Base-by-base conservation (phyloP, 2,113 vertebrate genomes). In the Peromyscus maniculatus region DNA sequence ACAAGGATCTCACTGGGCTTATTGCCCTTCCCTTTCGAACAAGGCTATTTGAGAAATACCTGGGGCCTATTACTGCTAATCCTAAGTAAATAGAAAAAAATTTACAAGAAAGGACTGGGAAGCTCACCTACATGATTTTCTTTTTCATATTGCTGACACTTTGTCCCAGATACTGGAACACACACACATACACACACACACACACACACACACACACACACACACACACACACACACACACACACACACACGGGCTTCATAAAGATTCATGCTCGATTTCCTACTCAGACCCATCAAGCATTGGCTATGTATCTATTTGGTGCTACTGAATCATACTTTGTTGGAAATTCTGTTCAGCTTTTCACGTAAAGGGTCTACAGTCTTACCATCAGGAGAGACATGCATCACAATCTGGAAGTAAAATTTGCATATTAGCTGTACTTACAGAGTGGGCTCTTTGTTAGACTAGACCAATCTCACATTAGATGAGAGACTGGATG, bases 11-110 rank as follows among this genome's bases (percentile, higher is more conserved):
- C 69, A 28, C 15, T 57, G 36, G 49, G 21, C 43, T 91, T 77
- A 15, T 12, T 12, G n/a, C 36, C 49, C 43, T 57, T 69, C 78
- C 77, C 87, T 75, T 52, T 80, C 43, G 7, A 33, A 33, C 22
- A 62, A 78, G 80, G 16, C 71, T 46, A 91, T 59, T 84, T 94
- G 57, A 91, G 94, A 96, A 93, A 57, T 66, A 87, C 52, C 83
- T 72, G 28, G 80, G 19, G 13, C 66, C 66, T 62, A 43, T 72
- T 69, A 57, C 62, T 90, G 75, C 71, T 75, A 43, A 94, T 62
- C 52, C 43, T 26, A 66, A 72, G 28, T 88, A 43, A 43, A 80
- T 8, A 28, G 86, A 2, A 79, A 57, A 17, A 75, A 77, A 31
- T 36, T 3, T 64, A 69, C 62, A 89, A 66, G 2, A 62, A 64